Percentiles rank a stretch among this genome's conserved stretches.
These are phyloP conservation scores for Sycobia sp. DNA, from an alignment of 1,140 invertebrate species.

Conservation along the genomic window DNA sequence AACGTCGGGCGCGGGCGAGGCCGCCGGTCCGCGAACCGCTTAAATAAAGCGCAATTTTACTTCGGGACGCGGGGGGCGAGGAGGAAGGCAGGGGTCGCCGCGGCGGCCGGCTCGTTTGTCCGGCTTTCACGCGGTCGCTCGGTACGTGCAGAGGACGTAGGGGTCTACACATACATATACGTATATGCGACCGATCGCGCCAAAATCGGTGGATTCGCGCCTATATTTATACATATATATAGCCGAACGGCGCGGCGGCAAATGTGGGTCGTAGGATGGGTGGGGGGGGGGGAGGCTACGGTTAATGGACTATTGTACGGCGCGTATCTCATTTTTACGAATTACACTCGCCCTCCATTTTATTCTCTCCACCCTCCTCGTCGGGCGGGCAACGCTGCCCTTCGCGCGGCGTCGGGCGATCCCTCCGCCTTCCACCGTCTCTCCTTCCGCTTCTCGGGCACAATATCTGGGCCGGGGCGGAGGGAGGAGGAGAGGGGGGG, in stretches of 20 bases:
- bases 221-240: conserved; percentile 23
- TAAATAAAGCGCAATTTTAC: conserved; percentile 14
- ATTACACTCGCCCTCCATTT: no score
- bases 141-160: not conserved
- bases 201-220: conserved; percentile 18
- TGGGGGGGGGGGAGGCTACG: not conserved
- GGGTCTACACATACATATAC: conserved; percentile 4
- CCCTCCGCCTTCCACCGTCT: no score
- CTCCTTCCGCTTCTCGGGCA: not conserved
- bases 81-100: not conserved
- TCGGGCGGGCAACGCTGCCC: not conserved
- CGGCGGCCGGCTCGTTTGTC: conserved; percentile 6
- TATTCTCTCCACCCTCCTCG: no score
- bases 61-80: not conserved
- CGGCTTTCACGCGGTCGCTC: conserved; percentile 13
- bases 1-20: not conserved
- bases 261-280: not conserved
- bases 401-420: not conserved
- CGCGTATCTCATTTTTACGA: conserved; percentile 11
- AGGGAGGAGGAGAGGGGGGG: no score
- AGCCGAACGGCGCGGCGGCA: not conserved
- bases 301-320: conserved; percentile 32
- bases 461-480: no score
- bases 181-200: conserved; percentile 1
- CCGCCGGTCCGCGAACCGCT: conserved; percentile 1